phyloP scores from a whole-genome alignment of 2,888 invertebrate species.

The Meandrusa payeni region DNA sequence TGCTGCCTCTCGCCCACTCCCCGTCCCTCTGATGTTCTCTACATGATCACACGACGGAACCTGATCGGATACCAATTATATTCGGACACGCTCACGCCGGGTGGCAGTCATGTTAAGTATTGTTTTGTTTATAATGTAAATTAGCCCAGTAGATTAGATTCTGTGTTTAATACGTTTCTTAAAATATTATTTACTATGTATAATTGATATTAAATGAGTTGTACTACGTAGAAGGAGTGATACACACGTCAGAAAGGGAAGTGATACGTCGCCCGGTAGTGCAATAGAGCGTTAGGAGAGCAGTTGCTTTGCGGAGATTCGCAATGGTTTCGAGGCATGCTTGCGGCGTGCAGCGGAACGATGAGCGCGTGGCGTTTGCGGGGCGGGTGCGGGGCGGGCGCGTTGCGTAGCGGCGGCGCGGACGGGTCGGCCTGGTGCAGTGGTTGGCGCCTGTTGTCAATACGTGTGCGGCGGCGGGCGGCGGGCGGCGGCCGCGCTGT shows the following conservation, averaged over 20 bases:
- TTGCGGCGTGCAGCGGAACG: conserved; percentile 31
- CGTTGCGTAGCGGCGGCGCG: conserved; percentile 37
- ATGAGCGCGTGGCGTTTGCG: conserved; percentile 30
- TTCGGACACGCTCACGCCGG: conserved; percentile 2
- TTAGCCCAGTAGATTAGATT: too few relatives aligned
- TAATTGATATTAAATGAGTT: too few relatives aligned
- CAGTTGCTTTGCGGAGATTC: conserved; percentile 45
- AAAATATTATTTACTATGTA: too few relatives aligned
- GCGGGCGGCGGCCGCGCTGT: conserved; percentile 37
- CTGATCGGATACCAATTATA: conserved; percentile 16
- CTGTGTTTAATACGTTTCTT: too few relatives aligned
- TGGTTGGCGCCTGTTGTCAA: conserved; percentile 68
- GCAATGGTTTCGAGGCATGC: conserved; percentile 37
- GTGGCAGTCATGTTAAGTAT: conserved; percentile 27
- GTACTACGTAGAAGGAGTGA: too few relatives aligned
- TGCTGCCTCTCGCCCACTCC: too few relatives aligned
- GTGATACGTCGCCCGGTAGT: too few relatives aligned
- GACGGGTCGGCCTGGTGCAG: conserved; percentile 54
- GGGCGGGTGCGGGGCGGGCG: conserved; percentile 40
- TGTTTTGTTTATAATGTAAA: not conserved
- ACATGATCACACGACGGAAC: too few relatives aligned
- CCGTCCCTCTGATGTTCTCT: too few relatives aligned
- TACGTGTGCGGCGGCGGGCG: conserved; percentile 53
- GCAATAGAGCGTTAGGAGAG: too few relatives aligned
- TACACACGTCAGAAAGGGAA: too few relatives aligned